These are phyloP conservation scores for Tachycineta bicolor DNA, from an alignment of 2,113 vertebrate genomes.

Conservation along the genomic window DNA sequence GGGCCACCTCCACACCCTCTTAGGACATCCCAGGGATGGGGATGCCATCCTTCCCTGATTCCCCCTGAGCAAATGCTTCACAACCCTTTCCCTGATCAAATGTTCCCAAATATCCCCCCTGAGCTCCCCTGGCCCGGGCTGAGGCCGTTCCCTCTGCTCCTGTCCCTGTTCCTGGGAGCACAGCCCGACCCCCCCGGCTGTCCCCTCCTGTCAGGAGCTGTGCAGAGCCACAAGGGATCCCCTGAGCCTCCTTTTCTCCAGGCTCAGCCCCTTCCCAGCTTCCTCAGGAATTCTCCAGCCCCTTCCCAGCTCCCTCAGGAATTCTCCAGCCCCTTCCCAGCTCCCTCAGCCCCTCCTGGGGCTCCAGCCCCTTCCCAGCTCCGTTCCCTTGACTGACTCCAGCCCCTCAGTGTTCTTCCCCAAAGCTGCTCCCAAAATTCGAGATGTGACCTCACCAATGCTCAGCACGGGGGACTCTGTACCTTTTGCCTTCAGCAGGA, in stretches of 20 bases:
- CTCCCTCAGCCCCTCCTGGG: no score
- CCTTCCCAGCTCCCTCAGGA: not conserved
- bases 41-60: not conserved
- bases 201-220: not conserved
- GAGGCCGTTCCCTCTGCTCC: not conserved
- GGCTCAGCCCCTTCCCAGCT: not conserved
- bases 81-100: not conserved
- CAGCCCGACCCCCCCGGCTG: not conserved
- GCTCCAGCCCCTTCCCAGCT: not conserved
- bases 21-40: not conserved
- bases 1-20: not conserved
- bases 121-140: fast-evolving
- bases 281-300: not conserved
- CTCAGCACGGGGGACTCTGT: not conserved
- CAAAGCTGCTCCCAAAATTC: not conserved
- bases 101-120: not conserved
- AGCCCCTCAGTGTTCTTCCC: not conserved
- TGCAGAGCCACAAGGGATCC: not conserved
- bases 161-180: not conserved
- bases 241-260: not conserved
- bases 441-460: not conserved
- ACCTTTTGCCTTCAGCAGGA: not conserved
- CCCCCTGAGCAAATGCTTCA: not conserved
- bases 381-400: fast-evolving
- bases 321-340: not conserved